Conservation (phyloP, 2,797 vertebrate genomes). For the Danio jaintianensis region DNA sequence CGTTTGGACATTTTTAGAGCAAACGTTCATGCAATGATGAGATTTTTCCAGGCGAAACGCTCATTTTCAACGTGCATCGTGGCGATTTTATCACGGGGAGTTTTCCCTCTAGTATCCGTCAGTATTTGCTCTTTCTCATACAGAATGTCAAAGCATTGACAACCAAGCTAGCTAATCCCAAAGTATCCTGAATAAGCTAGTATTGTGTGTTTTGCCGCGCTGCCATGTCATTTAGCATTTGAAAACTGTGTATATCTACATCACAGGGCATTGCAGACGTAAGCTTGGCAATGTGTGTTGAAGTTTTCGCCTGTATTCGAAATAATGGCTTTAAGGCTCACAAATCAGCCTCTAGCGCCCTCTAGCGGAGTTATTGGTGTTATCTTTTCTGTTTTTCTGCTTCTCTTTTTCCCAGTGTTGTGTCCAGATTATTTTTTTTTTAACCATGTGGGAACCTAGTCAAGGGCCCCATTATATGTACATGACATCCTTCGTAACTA, state of each 20-base stretch:
- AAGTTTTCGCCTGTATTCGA: not conserved
- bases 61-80: not conserved
- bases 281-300: not conserved
- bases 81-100: not conserved
- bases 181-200: constrained; percentile 38
- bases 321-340: no score
- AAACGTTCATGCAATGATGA: no score
- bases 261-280: constrained; percentile 13
- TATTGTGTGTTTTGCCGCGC: not conserved
- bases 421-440: not conserved
- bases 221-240: not conserved
- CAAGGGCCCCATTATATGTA: not conserved
- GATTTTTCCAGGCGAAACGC: not conserved
- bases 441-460: not conserved
- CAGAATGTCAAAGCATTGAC: constrained; percentile 44
- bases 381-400: not conserved
- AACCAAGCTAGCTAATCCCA: constrained; percentile 43
- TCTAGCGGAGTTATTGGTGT: not conserved
- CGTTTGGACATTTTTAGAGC: not conserved
- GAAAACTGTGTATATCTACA: not conserved
- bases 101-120: constrained; percentile 38
- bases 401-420: not conserved
- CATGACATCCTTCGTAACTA: not conserved
- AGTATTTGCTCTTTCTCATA: constrained; percentile 49
- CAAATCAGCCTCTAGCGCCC: not conserved